These are phyloP conservation scores for Neoitamus cyanurus DNA, from an alignment of 2,888 invertebrate genomes.

Conservation along the genomic window DNA sequence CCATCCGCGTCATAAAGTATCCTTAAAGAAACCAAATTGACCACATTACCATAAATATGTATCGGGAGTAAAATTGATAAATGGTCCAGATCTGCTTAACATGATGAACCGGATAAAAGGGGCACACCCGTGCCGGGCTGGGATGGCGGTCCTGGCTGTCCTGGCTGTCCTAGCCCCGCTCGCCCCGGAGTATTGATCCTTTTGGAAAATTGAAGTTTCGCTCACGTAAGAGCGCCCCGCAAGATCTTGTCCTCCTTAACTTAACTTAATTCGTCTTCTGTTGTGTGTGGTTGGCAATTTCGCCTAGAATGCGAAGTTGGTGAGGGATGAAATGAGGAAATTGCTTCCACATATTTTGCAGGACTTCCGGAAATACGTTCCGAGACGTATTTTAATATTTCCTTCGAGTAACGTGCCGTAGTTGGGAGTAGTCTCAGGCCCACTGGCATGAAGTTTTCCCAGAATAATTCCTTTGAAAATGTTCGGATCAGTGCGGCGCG, in stretches of 20 bases:
- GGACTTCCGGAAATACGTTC: neutral
- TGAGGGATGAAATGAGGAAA: constrained; percentile 17
- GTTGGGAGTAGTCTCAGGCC: neutral
- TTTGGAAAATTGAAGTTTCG: constrained; percentile 4
- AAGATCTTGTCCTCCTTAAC: neutral
- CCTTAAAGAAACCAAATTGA: constrained; percentile 50
- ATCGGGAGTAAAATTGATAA: constrained; percentile 50
- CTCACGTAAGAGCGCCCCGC: neutral
- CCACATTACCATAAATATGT: constrained; percentile 52
- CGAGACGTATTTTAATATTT: neutral
- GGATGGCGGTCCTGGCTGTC: neutral
- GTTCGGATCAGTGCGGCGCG: neutral
- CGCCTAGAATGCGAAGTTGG: neutral
- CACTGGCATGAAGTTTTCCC: neutral
- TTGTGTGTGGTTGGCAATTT: neutral
- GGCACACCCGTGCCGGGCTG: neutral
- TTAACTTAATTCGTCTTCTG: neutral
- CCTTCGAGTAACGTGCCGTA: neutral
- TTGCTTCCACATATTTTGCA: constrained; percentile 21
- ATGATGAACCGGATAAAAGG: constrained; percentile 44
- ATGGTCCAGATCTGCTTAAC: constrained; percentile 48
- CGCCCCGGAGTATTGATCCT: constrained; percentile 17
- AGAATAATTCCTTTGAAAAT: neutral
- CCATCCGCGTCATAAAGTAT: constrained; percentile 47
- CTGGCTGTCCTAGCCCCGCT: neutral